Conservation (phyloP, 2,797 vertebrate species). For the Dermochelys coriacea region DNA sequence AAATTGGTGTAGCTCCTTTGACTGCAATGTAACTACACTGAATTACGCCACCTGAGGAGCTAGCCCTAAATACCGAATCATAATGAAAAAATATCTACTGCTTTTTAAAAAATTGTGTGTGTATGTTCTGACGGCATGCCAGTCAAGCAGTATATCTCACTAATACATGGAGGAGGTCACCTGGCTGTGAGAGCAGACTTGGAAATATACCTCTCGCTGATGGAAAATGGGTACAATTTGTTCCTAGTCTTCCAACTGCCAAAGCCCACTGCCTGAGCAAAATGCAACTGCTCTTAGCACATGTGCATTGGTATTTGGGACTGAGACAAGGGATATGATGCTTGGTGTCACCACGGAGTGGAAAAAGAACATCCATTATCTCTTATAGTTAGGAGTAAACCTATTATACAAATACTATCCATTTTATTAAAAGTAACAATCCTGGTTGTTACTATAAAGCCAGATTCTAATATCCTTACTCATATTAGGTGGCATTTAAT, state of each 20-base stretch:
- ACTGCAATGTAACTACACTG: neutral
- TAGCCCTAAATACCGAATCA: neutral
- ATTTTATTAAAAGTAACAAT: neutral
- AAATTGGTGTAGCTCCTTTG: neutral
- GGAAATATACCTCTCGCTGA: neutral
- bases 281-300: neutral
- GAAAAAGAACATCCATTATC: neutral
- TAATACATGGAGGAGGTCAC: neutral
- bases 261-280: neutral
- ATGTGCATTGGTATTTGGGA: neutral
- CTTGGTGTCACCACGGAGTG: neutral
- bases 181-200: neutral
- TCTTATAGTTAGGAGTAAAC: neutral
- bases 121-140: neutral
- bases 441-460: neutral
- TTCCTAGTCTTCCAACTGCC: neutral
- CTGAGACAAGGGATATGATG: neutral
- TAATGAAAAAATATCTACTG: neutral
- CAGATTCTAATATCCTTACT: neutral
- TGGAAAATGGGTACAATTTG: neutral
- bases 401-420: neutral
- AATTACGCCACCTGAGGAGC: neutral
- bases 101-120: neutral
- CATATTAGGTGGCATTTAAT: neutral
- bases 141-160: neutral